A percentile compares a stretch with the other conserved stretches of the same genome.
Conservation (phyloP, 2,113 vertebrate genomes). For the Percina caprodes region DNA sequence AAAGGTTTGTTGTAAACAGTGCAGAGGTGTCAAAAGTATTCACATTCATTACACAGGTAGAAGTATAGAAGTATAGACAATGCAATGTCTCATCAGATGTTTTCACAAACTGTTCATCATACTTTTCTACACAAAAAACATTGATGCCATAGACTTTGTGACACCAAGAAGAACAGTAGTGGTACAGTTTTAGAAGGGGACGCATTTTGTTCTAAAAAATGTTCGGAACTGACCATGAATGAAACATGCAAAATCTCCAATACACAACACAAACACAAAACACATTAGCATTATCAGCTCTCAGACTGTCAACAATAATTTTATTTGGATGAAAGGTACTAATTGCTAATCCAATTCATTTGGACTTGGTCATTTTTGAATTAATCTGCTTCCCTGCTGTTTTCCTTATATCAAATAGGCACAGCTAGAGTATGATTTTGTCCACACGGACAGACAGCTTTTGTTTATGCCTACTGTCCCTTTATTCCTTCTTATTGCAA, state of each 20-base stretch:
- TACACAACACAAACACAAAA: neutral
- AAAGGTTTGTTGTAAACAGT: neutral
- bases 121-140: no score
- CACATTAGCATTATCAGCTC: neutral
- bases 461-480: conserved; percentile 38
- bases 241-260: neutral
- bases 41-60: no score
- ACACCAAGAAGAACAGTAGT: neutral
- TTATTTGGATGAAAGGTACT: conserved; percentile 11
- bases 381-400: conserved; percentile 14
- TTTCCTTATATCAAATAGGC: conserved; percentile 23
- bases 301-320: conserved; percentile 26
- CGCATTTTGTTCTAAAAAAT: neutral
- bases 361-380: conserved; percentile 25
- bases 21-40: neutral
- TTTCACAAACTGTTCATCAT: no score
- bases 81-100: no score
- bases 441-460: conserved; percentile 38
- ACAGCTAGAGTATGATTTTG: conserved; percentile 13
- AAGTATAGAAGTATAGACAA: no score
- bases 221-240: neutral
- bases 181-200: neutral
- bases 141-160: neutral
- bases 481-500: conserved; percentile 39
- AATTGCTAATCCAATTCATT: conserved; percentile 24